Base-by-base conservation (phyloP, 2,888 invertebrate species). In the Sesia bembeciformis region DNA sequence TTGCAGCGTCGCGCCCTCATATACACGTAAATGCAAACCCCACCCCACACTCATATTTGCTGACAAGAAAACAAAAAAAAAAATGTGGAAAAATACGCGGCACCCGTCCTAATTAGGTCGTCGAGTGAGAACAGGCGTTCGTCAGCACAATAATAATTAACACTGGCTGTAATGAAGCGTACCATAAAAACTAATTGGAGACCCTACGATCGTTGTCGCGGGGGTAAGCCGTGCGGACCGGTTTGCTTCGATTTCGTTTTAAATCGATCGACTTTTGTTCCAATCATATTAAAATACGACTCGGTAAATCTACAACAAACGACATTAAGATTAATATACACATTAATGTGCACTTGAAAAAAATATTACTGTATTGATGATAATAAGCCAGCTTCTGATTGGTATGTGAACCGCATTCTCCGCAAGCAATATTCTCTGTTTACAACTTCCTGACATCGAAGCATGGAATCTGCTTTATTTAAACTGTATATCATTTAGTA, bases 81-180 rank as follows among this genome's bases (percentile, higher is more conserved):
- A 74, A 65, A 62, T 66, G 68, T 23, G 23, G 23, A 63, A 65
- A 67, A 79, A 83, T 78, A 76, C 74, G 63, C 70, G 65, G 69
- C 75, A 71, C 77, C 70, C 76, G 79, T 78, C 80, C 83, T 86
- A 87, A 88, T 87, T 87, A 87, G 85, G 85, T 86, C 83, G 84
- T 83, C 76, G 84, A 85, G 81, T 84, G 84, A 81, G 82, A 81
- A 81, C 79, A 79, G 78, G 80, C 80, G 80, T 83, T 85, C 84
- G 84, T 84, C 80, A 82, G 83, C 84, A 84, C 85, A 84, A 86
- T 85, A 86, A 87, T 87, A 87, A 87, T 87, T 86, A 88, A 86
- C 86, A 86, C 85, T 81, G 84, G 74, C 76, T 81, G 85, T 87
- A 88, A 89, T 88, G 85, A 86, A 87, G 84, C 86, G 77, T 76